Percentiles rank a stretch among this genome's conserved stretches.
phyloP scores from a whole-genome alignment of 2,113 vertebrate genomes.

The Boulengerochromis microlepis region DNA sequence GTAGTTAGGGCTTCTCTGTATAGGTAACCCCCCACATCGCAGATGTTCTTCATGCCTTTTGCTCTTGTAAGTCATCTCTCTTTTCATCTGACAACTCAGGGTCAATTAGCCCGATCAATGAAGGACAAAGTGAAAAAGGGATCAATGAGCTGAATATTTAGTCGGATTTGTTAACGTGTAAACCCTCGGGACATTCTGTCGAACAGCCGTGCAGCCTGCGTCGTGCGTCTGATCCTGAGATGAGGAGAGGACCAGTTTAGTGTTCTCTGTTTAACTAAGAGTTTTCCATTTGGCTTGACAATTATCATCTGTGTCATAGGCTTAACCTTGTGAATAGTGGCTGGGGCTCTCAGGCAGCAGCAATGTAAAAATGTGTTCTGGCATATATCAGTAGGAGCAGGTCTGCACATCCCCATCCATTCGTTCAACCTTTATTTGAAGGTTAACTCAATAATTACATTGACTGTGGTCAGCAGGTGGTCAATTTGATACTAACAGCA shows the following conservation, averaged over 20 bases:
- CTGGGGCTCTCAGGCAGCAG: background rate
- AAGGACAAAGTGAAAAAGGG: constrained; percentile 34
- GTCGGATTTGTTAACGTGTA: constrained; percentile 21
- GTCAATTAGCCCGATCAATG: constrained; percentile 56
- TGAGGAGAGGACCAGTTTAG: background rate
- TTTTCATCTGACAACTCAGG: constrained; percentile 17
- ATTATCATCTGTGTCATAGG: background rate
- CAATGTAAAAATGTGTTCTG: background rate
- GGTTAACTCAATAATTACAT: constrained; percentile 33
- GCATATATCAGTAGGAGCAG: background rate
- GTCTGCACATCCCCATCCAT: background rate
- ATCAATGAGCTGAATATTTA: constrained; percentile 45
- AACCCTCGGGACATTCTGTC: background rate
- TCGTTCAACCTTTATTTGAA: background rate
- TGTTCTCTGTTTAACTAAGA: background rate
- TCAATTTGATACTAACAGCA: constrained; percentile 18
- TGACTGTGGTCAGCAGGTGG: background rate
- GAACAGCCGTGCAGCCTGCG: background rate
- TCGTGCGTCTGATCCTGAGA: background rate
- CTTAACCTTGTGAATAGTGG: background rate
- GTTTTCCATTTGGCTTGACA: background rate
- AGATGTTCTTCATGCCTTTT: background rate
- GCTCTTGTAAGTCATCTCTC: constrained; percentile 9
- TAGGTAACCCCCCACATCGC: background rate
- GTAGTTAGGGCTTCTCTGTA: background rate